A percentile compares a stretch with the other conserved stretches of the same genome.
These are phyloP conservation scores for Lasius platythorax DNA, from an alignment of 2,888 invertebrate genomes.

Conservation along the genomic window DNA sequence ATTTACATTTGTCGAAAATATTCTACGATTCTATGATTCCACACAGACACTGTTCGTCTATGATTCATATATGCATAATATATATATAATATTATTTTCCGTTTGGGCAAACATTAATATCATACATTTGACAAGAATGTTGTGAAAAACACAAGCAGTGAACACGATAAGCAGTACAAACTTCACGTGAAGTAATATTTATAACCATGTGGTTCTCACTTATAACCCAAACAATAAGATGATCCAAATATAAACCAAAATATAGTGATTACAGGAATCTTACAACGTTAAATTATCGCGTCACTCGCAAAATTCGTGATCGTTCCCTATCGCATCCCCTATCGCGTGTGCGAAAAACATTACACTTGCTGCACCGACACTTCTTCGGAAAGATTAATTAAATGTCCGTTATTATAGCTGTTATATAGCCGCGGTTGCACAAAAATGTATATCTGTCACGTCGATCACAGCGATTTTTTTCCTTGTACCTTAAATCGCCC, in stretches of 20 bases:
- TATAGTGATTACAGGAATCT: neutral
- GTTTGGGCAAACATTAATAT: neutral
- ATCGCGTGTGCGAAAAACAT: neutral
- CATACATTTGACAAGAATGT: neutral
- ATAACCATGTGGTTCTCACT: neutral
- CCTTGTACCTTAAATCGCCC: neutral
- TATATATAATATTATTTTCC: neutral
- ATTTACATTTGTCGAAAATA: neutral
- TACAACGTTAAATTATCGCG: constrained; percentile 24
- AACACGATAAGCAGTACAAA: neutral
- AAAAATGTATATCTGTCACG: neutral
- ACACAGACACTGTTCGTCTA: neutral
- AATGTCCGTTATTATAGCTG: neutral
- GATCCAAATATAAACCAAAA: constrained; percentile 8
- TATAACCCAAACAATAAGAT: neutral
- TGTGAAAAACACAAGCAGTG: neutral
- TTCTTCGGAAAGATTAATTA: neutral
- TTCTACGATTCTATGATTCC: neutral
- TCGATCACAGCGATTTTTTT: neutral
- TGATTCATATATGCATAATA: neutral
- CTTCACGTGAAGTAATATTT: constrained; percentile 10
- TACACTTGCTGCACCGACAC: neutral
- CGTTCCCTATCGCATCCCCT: neutral
- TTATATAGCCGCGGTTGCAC: neutral
- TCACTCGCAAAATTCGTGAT: constrained; percentile 15